phyloP scores from a whole-genome alignment of 1,140 invertebrate species.

The Heliconius himera region DNA sequence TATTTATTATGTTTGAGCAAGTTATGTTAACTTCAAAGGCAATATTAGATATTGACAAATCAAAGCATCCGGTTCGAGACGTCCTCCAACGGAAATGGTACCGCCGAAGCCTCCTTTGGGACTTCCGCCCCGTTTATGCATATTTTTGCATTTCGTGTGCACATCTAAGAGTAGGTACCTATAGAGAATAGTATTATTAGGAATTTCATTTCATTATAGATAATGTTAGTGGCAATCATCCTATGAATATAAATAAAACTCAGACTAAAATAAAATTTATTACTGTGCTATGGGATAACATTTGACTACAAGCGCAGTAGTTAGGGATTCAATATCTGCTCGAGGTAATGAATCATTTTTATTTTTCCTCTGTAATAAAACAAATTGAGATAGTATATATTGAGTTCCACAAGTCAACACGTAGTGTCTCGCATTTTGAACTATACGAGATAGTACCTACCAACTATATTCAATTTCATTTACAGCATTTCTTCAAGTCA shows the following conservation, averaged over 20 bases:
- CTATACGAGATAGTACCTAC: no score
- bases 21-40: not conserved
- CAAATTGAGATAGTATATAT: no score
- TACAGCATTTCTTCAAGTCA: no score
- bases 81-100: constrained; percentile 30
- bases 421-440: no score
- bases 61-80: constrained; percentile 31
- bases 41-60: constrained; percentile 29
- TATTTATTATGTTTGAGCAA: not conserved
- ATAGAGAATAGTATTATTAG: not conserved
- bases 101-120: constrained; percentile 33
- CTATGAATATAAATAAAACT: not conserved
- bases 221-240: not conserved
- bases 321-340: no score
- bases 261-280: no score
- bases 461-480: no score
- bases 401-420: no score
- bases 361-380: no score
- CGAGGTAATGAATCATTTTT: no score
- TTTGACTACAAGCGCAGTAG: no score
- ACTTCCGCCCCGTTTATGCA: constrained; percentile 22
- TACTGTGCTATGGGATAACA: no score
- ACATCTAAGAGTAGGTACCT: not conserved
- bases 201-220: not conserved
- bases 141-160: constrained; percentile 36